These are phyloP conservation scores for Archilochus colubris DNA, from an alignment of 2,113 vertebrate genomes.

Conservation along the genomic window DNA sequence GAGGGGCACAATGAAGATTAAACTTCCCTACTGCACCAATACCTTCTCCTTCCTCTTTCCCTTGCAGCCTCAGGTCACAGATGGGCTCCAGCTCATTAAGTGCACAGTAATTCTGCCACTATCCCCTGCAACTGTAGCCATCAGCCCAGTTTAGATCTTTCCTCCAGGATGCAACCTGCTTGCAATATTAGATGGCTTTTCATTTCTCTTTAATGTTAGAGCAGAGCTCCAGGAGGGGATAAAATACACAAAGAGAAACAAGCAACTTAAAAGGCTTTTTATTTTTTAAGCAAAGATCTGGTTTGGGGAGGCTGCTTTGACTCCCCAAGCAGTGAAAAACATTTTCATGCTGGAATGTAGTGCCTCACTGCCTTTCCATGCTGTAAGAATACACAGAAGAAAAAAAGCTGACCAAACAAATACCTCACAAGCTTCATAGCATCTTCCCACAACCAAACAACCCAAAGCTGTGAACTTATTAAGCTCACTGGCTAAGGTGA, in stretches of 20 bases:
- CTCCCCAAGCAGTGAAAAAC: conserved; percentile 32
- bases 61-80: conserved; percentile 40
- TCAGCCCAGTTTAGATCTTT: conserved; percentile 35
- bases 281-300: conserved; percentile 56
- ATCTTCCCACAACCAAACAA: background rate
- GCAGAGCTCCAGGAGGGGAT: conserved; percentile 31
- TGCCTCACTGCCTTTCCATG: background rate
- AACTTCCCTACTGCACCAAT: conserved; percentile 1
- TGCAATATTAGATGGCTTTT: conserved; percentile 46
- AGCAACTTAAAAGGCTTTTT: conserved; percentile 62
- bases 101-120: conserved; percentile 40
- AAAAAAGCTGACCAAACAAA: background rate
- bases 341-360: background rate
- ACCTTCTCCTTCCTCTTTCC: conserved; percentile 39
- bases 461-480: background rate
- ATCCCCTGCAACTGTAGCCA: conserved; percentile 35
- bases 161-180: conserved; percentile 57
- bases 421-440: background rate
- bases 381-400: background rate
- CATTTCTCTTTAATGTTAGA: conserved; percentile 58
- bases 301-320: conserved; percentile 30
- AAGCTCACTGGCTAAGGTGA: background rate
- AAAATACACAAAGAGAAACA: conserved; percentile 55
- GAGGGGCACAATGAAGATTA: conserved; percentile 44
- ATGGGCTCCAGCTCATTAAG: conserved; percentile 56